phyloP scores from a whole-genome alignment of 1,140 invertebrate species.

The Xylocopa sonorina region DNA sequence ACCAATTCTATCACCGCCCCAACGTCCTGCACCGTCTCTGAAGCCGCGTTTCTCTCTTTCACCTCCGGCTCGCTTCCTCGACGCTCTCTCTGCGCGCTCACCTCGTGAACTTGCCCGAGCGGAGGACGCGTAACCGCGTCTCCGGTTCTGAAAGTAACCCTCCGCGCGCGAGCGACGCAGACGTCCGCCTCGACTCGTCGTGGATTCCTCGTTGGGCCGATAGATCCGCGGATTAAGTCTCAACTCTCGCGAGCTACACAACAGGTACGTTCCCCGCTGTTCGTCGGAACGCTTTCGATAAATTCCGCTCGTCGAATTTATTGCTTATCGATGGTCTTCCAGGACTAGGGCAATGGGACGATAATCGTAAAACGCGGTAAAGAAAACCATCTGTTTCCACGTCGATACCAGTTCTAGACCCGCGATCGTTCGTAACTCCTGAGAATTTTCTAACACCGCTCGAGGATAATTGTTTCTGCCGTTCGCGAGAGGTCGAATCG shows the following conservation, averaged over 20 bases:
- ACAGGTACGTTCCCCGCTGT: no score
- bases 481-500: neutral
- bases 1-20: conserved; percentile 68
- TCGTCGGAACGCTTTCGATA: no score
- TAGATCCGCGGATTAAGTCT: conserved; percentile 73
- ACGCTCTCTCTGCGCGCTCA: neutral
- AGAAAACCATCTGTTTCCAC: conserved; percentile 50
- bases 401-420: conserved; percentile 49
- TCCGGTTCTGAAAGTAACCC: conserved; percentile 45
- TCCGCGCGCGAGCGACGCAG: conserved; percentile 46
- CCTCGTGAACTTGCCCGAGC: conserved; percentile 14
- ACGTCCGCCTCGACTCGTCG: conserved; percentile 69
- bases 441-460: conserved; percentile 5
- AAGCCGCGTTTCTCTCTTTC: conserved; percentile 21
- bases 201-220: conserved; percentile 69
- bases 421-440: conserved; percentile 42
- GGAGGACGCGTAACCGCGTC: conserved; percentile 27
- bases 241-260: conserved; percentile 62
- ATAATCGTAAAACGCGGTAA: conserved; percentile 63
- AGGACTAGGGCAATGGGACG: conserved; percentile 59
- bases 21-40: conserved; percentile 26
- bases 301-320: conserved; percentile 26
- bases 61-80: conserved; percentile 18
- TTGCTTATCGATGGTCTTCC: conserved; percentile 59
- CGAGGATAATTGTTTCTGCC: neutral